These are phyloP conservation scores for Drosophila imparisetae DNA, from an alignment of 2,888 invertebrate genomes.

Conservation along the genomic window DNA sequence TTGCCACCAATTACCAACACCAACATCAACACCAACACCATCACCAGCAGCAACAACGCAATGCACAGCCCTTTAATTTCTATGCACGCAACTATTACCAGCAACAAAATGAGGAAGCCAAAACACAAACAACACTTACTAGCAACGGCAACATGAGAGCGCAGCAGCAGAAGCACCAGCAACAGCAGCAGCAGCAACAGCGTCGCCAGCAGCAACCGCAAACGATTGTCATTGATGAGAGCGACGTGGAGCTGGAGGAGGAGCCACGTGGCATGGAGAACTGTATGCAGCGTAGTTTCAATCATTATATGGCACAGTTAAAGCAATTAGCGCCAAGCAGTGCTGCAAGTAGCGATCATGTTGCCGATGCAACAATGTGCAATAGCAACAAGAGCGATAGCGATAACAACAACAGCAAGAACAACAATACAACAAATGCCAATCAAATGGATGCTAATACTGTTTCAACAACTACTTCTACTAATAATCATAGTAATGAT, in stretches of 20 bases:
- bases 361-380: slow-evolving; percentile 60
- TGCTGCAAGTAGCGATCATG: slow-evolving; percentile 29
- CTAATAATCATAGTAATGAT: slow-evolving; percentile 48
- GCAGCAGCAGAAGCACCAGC: slow-evolving; percentile 47
- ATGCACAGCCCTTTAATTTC: slow-evolving; percentile 66
- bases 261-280: slow-evolving; percentile 30
- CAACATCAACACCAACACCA: slow-evolving; percentile 40
- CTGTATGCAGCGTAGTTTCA: slow-evolving; percentile 63
- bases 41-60: slow-evolving; percentile 57
- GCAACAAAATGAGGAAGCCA: slow-evolving; percentile 50
- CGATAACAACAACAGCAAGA: slow-evolving; percentile 45
- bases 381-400: slow-evolving; percentile 55
- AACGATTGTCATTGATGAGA: slow-evolving; percentile 73
- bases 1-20: slow-evolving; percentile 52
- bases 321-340: slow-evolving; percentile 59
- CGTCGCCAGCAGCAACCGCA: slow-evolving; percentile 34
- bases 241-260: slow-evolving; percentile 68
- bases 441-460: slow-evolving; percentile 74
- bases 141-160: slow-evolving; percentile 60
- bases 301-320: slow-evolving; percentile 71
- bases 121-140: slow-evolving; percentile 43
- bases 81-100: slow-evolving; percentile 72
- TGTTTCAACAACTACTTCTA: slow-evolving; percentile 47
- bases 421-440: slow-evolving; percentile 62
- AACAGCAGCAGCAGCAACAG: slow-evolving; percentile 36